These are phyloP conservation scores for Caenorhabditis sulstoni DNA, from an alignment of 2,888 invertebrate genomes.

Conservation along the genomic window DNA sequence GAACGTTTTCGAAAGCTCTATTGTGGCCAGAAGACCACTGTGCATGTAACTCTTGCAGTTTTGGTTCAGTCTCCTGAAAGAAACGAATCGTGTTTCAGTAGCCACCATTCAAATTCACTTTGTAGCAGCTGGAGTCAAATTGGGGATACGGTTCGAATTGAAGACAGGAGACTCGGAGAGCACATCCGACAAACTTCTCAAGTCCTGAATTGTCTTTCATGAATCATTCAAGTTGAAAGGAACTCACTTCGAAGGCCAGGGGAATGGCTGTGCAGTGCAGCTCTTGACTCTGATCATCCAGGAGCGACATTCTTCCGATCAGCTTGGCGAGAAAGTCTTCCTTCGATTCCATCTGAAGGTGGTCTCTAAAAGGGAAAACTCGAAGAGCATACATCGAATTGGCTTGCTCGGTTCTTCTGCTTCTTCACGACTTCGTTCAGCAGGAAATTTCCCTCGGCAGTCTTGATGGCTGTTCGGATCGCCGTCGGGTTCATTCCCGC, in stretches of 20 bases:
- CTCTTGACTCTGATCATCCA: conserved; percentile 16
- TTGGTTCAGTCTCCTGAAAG: conserved; percentile 11
- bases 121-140: conserved; percentile 16
- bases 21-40: conserved; percentile 26
- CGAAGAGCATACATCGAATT: no score
- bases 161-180: neutral
- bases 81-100: no score
- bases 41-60: conserved; percentile 31
- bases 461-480: conserved; percentile 40
- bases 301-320: conserved; percentile 7
- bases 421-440: conserved; percentile 18
- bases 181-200: conserved; percentile 21
- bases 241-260: conserved; percentile 5
- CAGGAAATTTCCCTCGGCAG: conserved; percentile 12
- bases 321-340: conserved; percentile 26
- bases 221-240: neutral
- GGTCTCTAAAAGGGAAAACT: no score
- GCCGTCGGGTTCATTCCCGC: conserved; percentile 35
- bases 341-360: conserved; percentile 14
- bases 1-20: conserved; percentile 28
- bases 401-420: conserved; percentile 6
- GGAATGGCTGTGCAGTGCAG: conserved; percentile 20
- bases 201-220: conserved; percentile 8
- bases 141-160: conserved; percentile 10
- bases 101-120: neutral